These are phyloP conservation scores for Mastomys coucha DNA, from an alignment of 2,113 vertebrate genomes.

Conservation along the genomic window DNA sequence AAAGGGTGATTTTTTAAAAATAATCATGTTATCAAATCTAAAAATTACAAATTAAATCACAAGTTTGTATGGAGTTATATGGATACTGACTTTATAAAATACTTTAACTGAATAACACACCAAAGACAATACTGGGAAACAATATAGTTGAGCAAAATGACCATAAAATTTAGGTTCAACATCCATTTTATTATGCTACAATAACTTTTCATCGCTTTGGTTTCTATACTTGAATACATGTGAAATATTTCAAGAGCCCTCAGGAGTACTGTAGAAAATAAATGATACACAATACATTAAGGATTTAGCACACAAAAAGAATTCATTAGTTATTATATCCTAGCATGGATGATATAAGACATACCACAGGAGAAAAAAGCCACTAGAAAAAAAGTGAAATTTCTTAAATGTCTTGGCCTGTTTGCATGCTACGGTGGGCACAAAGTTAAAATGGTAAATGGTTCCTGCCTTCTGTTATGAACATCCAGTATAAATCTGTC, in stretches of 20 bases:
- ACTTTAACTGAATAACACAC: constrained; percentile 8
- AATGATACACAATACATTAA: constrained; percentile 19
- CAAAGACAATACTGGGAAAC: not conserved
- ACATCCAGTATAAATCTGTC: not conserved
- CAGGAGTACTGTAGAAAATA: not conserved
- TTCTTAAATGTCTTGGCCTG: not conserved
- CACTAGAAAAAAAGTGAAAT: not conserved
- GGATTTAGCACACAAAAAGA: not conserved
- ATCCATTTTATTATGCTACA: constrained; percentile 25
- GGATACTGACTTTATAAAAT: not conserved
- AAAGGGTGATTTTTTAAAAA: constrained; percentile 28
- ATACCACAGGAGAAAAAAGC: not conserved
- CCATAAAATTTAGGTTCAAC: not conserved
- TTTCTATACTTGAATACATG: not conserved
- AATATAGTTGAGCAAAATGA: not conserved
- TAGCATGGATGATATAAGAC: not conserved
- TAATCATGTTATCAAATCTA: not conserved
- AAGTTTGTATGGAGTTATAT: not conserved
- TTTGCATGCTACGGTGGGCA: not conserved
- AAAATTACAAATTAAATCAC: not conserved
- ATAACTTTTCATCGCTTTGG: constrained; percentile 26
- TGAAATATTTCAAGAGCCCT: not conserved
- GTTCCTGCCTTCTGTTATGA: not conserved
- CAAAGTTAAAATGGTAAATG: not conserved
- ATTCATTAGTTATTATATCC: constrained; percentile 3